Evolutionary conservation across 2,888 invertebrate species (phyloP).

Genomic region (Cryptosula pallasiana): DNA sequence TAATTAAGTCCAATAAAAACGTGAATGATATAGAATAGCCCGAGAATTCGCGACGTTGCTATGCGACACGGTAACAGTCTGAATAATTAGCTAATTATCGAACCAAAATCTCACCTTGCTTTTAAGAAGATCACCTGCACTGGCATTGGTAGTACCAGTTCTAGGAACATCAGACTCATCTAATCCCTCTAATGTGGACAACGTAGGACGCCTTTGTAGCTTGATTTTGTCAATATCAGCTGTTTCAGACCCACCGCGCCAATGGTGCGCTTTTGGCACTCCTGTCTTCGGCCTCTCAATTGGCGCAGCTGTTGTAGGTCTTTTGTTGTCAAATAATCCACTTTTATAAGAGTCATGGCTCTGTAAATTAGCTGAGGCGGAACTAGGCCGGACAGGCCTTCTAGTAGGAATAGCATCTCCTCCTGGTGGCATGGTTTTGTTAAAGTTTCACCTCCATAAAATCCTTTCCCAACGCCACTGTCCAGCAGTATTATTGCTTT

Average conservation of each 20-base stretch:
- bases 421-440: background rate
- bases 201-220: conserved; percentile 30
- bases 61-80: no score
- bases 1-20: no score
- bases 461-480: background rate
- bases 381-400: conserved; percentile 43
- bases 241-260: conserved; percentile 34
- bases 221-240: conserved; percentile 38
- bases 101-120: conserved; percentile 25
- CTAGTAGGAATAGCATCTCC: conserved; percentile 30
- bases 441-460: background rate
- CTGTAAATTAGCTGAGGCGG: conserved; percentile 48
- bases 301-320: conserved; percentile 39
- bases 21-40: background rate
- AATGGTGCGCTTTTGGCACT: conserved; percentile 26
- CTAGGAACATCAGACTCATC: conserved; percentile 32
- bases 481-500: background rate
- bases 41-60: background rate
- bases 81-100: no score
- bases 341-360: conserved; percentile 42
- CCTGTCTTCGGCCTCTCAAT: conserved; percentile 30
- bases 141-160: background rate
- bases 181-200: conserved; percentile 30
- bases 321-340: conserved; percentile 40
- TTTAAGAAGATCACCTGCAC: conserved; percentile 23